These are phyloP conservation scores for Himalopsyche kuldschensis DNA, from an alignment of 2,888 invertebrate species.

Conservation along the genomic window DNA sequence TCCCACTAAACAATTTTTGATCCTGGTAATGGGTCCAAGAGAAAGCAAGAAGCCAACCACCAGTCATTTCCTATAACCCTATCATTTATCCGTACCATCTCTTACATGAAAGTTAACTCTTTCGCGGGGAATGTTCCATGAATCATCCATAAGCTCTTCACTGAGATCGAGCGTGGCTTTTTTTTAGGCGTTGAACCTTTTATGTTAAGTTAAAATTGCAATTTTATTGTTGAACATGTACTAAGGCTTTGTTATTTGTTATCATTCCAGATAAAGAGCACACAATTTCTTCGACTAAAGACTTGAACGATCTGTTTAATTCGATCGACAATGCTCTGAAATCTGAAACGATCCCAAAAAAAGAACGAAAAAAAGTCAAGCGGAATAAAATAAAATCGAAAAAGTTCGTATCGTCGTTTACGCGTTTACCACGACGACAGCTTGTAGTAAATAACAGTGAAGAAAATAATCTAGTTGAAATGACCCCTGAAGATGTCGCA, in stretches of 20 bases:
- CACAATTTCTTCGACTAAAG: background rate
- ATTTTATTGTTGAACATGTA: background rate
- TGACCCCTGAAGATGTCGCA: background rate
- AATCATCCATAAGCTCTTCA: too few species aligned
- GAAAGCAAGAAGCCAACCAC: too few species aligned
- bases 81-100: too few species aligned
- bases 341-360: background rate
- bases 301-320: background rate
- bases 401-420: background rate
- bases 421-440: background rate
- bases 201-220: too few species aligned
- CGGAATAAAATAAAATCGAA: background rate
- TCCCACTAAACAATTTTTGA: too few species aligned
- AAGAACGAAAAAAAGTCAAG: background rate
- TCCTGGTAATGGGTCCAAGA: too few species aligned
- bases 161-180: too few species aligned
- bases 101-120: too few species aligned
- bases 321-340: background rate
- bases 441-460: background rate
- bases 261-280: background rate
- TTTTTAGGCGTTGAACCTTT: too few species aligned
- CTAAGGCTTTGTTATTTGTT: background rate
- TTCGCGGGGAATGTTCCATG: too few species aligned
- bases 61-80: too few species aligned
- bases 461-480: background rate